A percentile compares a stretch with the other conserved stretches of the same genome.
Evolutionary conservation across 2,113 vertebrate genomes (phyloP).

Genomic region (Platysteira castanea): DNA sequence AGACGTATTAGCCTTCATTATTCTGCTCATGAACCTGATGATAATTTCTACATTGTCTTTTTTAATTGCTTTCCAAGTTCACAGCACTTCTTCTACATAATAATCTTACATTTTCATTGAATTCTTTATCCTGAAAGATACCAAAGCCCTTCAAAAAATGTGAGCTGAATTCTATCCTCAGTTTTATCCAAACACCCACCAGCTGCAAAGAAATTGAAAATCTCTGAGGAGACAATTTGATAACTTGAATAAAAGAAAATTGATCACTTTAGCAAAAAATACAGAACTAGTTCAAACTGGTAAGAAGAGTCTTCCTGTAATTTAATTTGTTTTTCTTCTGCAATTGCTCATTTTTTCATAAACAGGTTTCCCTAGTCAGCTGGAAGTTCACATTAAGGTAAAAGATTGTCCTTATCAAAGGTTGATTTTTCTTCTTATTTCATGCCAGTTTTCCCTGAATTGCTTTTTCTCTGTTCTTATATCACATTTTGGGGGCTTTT

Average conservation of each 20-base stretch:
- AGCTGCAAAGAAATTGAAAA: slow-evolving; percentile 33
- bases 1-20: slow-evolving; percentile 30
- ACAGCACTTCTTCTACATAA: slow-evolving; percentile 28
- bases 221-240: slow-evolving; percentile 6
- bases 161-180: background rate
- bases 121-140: slow-evolving; percentile 29
- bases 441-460: background rate
- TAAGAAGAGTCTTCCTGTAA: background rate
- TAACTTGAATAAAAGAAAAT: slow-evolving; percentile 16
- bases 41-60: slow-evolving; percentile 56
- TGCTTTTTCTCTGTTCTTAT: background rate
- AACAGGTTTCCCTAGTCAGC: background rate
- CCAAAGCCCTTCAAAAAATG: slow-evolving; percentile 3
- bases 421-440: background rate
- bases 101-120: slow-evolving; percentile 4
- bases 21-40: slow-evolving; percentile 34
- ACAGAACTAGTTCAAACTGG: background rate
- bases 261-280: slow-evolving; percentile 31
- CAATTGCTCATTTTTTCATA: background rate
- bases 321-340: slow-evolving; percentile 1
- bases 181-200: background rate
- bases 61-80: slow-evolving; percentile 56
- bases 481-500: background rate
- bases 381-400: background rate
- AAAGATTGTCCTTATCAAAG: background rate